phyloP scores from a whole-genome alignment of 2,797 vertebrate species.

The Enteromius unitaeniatus region DNA sequence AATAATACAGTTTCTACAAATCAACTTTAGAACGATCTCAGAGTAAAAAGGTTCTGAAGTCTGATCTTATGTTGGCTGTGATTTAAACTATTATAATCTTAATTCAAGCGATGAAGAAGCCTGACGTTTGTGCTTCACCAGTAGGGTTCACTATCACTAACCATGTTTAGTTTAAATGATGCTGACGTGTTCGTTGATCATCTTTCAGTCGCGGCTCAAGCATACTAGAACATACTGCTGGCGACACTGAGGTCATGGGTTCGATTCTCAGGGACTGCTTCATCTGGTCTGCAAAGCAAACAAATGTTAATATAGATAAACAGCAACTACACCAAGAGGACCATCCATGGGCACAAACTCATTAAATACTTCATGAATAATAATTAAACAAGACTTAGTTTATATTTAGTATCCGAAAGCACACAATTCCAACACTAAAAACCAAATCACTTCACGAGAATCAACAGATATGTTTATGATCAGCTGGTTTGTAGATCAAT shows the following conservation, averaged over 20 bases:
- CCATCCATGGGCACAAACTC: background rate
- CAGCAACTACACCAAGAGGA: background rate
- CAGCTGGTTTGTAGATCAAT: background rate
- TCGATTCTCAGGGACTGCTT: background rate
- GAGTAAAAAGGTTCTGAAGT: too few species aligned
- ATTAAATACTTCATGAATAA: background rate
- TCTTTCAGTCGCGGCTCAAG: background rate
- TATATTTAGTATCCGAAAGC: background rate
- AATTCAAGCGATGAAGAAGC: too few species aligned
- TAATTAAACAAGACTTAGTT: background rate
- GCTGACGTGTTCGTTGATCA: background rate
- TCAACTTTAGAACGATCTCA: too few species aligned
- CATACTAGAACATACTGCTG: background rate
- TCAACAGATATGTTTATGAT: background rate
- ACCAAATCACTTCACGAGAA: background rate
- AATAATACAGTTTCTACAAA: too few species aligned
- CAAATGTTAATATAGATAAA: background rate
- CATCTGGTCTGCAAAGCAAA: background rate
- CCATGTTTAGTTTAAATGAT: background rate
- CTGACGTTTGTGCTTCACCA: background rate
- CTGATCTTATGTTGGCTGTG: too few species aligned
- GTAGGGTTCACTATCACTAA: background rate
- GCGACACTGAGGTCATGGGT: background rate
- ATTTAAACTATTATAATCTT: too few species aligned
- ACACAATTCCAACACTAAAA: background rate